phyloP scores from a whole-genome alignment of 2,113 vertebrate species.

The Chamaetylas fuelleborni region DNA sequence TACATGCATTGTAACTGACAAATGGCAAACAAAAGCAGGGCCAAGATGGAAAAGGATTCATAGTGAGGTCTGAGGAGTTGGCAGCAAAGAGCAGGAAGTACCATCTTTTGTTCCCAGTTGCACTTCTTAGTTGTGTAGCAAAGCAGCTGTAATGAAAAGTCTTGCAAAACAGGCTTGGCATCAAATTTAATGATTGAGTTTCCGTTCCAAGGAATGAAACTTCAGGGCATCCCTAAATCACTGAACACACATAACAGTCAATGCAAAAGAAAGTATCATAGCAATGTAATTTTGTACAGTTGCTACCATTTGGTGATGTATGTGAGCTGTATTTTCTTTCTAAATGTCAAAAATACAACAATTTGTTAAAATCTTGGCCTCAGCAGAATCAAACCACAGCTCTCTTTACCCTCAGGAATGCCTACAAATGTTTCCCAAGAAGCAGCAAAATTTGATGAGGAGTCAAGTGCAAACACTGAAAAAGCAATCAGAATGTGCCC shows the following conservation, averaged over 20 bases:
- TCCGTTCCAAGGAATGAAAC: neutral
- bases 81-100: neutral
- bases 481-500: neutral
- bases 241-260: neutral
- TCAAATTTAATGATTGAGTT: neutral
- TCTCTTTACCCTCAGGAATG: neutral
- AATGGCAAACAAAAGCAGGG: neutral
- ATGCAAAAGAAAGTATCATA: neutral
- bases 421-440: neutral
- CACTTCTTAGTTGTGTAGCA: neutral
- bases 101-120: neutral
- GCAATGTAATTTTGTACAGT: neutral
- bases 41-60: neutral
- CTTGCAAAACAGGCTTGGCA: neutral
- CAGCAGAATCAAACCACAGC: neutral
- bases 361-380: neutral
- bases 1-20: neutral
- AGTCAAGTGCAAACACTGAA: neutral
- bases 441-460: neutral
- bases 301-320: neutral
- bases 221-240: neutral
- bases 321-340: neutral
- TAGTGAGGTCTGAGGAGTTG: neutral
- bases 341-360: neutral
- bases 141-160: neutral